These are phyloP conservation scores for Mormyrops attenuatus DNA, from an alignment of 2,797 vertebrate genomes.

Conservation along the genomic window DNA sequence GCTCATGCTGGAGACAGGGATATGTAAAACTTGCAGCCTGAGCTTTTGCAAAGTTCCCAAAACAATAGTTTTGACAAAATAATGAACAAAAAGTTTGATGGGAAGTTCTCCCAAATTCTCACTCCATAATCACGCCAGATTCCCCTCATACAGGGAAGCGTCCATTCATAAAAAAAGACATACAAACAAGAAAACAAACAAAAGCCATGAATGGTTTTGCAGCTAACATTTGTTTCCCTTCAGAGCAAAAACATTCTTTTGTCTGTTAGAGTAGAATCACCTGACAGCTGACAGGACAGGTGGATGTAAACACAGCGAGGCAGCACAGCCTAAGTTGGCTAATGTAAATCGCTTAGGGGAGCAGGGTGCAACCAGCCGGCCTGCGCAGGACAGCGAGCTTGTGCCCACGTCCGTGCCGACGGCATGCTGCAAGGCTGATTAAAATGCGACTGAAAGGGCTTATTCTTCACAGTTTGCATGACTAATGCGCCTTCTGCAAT, in stretches of 20 bases:
- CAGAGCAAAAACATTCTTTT: background rate
- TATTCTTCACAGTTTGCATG: conserved; percentile 49
- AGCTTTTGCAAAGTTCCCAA: background rate
- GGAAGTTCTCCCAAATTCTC: background rate
- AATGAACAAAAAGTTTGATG: background rate
- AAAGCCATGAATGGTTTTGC: background rate
- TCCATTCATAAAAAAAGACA: background rate
- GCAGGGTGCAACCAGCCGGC: background rate
- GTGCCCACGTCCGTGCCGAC: background rate
- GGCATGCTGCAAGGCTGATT: conserved; percentile 22
- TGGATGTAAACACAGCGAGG: background rate
- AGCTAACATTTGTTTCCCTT: background rate
- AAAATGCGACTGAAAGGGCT: conserved; percentile 51
- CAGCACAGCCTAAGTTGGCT: background rate
- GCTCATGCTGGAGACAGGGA: background rate
- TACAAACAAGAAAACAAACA: background rate
- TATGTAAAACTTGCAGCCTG: background rate
- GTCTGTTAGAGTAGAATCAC: background rate
- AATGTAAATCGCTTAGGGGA: background rate
- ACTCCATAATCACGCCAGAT: background rate
- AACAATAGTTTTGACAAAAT: background rate
- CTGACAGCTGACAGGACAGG: background rate
- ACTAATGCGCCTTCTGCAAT: conserved; percentile 64
- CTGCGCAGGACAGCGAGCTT: background rate
- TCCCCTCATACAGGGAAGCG: background rate